Evolutionary conservation across 2,797 vertebrate species (phyloP), one percentile per base, ranked within the genome.

Genomic region (Nothura maculosa): DNA sequence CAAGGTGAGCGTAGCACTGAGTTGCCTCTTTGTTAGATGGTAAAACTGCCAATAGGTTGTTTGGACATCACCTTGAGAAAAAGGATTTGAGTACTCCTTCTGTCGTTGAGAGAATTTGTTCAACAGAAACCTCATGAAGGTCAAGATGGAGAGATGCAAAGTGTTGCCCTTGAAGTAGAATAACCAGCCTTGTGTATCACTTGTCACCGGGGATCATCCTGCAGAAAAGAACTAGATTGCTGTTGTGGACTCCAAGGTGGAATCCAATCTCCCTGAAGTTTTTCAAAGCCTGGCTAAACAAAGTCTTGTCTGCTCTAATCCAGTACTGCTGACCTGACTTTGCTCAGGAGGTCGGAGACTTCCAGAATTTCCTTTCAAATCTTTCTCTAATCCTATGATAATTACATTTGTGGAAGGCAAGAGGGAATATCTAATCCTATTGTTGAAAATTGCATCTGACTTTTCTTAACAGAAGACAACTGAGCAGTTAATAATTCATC

Each of bases 391-490:
- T 66, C 20, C 10, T 57, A 20, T 9, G 21, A 75, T 12, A 11
- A n/a, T 15, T 42, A 69, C 25, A 2, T 20, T 77, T 87, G 66
- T 13, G 42, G 7, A 3, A 4, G 1, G 5, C 0, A 0, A 10
- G n/a, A 74, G 28, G 6, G 9, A 38, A 24, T 24, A 5, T 64
- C 12, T 85, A 43, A 47, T 34, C 10, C 40, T 15, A 70, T 4
- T n/a, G 4, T 6, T 54, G 22, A 38, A 45, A 1, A 30, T 19
- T n/a, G 18, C 30, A 55, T n/a, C 10, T 30, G n/a, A 11, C 28
- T 45, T 82, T 13, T 70, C 40, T 34, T 52, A 66, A 5, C 3
- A 47, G 24, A 63, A 74, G 16, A 47, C 7, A 57, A 9, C 5
- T 81, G 54, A 36, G 7, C 8, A 61, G 12, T 40, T 87, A 55